phyloP scores from a whole-genome alignment of 2,797 vertebrate species.

The Peromyscus attwateri region DNA sequence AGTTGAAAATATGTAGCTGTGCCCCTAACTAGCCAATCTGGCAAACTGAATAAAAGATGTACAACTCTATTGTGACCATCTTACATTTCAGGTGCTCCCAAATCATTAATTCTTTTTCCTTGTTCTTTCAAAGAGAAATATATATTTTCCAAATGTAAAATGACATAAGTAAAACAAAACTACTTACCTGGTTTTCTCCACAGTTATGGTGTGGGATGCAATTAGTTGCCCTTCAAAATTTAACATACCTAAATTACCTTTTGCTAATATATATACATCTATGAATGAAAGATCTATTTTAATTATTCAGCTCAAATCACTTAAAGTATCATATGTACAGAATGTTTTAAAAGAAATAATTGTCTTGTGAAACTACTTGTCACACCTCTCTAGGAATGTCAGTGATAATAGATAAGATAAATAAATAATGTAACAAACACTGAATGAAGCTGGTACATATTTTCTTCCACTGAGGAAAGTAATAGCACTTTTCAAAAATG shows the following conservation, averaged over 20 bases:
- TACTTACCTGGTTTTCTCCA: not conserved
- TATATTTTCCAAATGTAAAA: slow-evolving; percentile 63
- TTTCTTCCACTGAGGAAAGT: slow-evolving; percentile 8
- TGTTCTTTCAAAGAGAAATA: slow-evolving; percentile 46
- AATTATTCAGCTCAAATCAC: slow-evolving; percentile 16
- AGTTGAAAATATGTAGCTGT: slow-evolving; percentile 30
- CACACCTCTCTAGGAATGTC: not conserved
- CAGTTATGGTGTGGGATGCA: not conserved
- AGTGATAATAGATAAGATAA: slow-evolving; percentile 1
- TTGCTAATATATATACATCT: not conserved
- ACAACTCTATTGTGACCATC: slow-evolving; percentile 16
- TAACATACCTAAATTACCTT: slow-evolving; percentile 23
- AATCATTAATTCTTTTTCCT: not conserved
- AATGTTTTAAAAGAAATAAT: not conserved
- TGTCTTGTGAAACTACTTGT: not conserved
- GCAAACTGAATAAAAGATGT: slow-evolving; percentile 2
- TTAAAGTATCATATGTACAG: slow-evolving; percentile 47
- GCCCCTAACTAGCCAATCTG: not conserved
- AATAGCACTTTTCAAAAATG: not conserved
- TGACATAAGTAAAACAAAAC: not conserved
- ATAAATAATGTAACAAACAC: not conserved
- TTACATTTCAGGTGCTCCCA: slow-evolving; percentile 26
- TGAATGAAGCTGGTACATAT: not conserved
- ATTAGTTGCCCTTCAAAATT: slow-evolving; percentile 36
- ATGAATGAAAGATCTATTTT: slow-evolving; percentile 29